These are phyloP conservation scores for Porphyrio hochstetteri DNA, from an alignment of 2,113 vertebrate species.

Conservation along the genomic window DNA sequence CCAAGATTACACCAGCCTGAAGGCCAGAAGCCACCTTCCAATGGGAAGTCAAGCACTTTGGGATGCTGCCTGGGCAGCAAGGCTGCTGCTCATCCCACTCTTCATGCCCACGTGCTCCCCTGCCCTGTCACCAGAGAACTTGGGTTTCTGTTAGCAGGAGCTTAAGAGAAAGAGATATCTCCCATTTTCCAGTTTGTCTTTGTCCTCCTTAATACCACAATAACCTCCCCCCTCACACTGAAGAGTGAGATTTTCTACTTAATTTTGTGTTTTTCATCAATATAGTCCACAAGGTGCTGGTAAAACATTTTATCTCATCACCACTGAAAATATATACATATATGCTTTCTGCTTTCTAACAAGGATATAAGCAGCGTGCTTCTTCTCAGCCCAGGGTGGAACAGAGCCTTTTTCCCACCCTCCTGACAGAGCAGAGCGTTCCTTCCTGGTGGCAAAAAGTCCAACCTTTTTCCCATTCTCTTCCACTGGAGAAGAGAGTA, in stretches of 20 bases:
- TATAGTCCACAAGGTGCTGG: neutral
- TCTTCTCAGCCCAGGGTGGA: neutral
- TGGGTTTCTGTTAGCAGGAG: neutral
- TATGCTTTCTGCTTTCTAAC: neutral
- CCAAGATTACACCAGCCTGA: neutral
- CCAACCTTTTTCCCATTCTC: neutral
- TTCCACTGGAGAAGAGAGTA: neutral
- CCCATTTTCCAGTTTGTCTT: neutral
- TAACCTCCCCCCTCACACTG: neutral
- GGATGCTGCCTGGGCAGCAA: neutral
- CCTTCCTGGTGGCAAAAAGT: neutral
- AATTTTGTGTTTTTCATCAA: neutral
- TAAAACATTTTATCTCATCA: neutral
- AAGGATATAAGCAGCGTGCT: neutral
- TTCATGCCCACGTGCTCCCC: neutral
- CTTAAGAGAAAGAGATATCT: neutral
- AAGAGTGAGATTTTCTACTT: neutral
- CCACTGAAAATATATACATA: neutral
- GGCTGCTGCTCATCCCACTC: accelerated
- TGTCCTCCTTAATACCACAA: neutral
- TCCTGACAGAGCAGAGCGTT: neutral
- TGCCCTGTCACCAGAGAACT: neutral
- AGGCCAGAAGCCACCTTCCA: neutral
- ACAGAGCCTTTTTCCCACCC: neutral
- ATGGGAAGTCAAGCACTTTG: neutral